Conservation (phyloP, 2,888 invertebrate genomes). For the Drosophila neoperkinsi region DNA sequence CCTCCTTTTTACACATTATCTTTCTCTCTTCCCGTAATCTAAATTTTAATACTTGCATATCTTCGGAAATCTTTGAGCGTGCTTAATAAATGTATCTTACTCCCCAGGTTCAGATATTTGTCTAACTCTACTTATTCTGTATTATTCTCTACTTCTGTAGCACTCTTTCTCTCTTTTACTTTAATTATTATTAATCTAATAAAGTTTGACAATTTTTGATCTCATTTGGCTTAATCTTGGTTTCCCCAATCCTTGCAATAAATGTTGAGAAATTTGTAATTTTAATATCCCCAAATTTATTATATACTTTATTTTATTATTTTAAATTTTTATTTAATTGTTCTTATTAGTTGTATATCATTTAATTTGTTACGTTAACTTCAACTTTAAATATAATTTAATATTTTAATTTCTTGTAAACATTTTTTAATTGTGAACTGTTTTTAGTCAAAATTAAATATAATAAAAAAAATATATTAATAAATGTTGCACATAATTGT, state of each 20-base stretch:
- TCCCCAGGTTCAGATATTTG: not conserved
- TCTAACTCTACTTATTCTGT: not conserved
- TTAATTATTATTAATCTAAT: too few relatives aligned
- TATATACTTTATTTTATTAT: not conserved
- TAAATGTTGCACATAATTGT: not conserved
- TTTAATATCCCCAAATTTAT: not conserved
- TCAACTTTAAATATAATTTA: not conserved
- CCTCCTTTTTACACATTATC: not conserved
- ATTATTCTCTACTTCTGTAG: not conserved
- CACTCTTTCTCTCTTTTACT: not conserved
- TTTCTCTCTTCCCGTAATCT: not conserved
- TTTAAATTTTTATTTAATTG: too few relatives aligned
- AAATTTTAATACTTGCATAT: not conserved
- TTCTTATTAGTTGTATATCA: too few relatives aligned
- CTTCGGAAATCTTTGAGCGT: not conserved
- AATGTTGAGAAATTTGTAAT: too few relatives aligned
- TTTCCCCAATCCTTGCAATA: not conserved
- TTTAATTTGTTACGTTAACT: too few relatives aligned
- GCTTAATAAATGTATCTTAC: too few relatives aligned
- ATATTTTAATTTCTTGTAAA: not conserved
- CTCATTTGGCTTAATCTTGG: not conserved
- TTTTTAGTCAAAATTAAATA: not conserved
- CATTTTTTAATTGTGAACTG: not conserved
- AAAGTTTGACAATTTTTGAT: not conserved
- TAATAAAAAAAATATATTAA: not conserved